Evolutionary conservation across 2,888 invertebrate genomes (phyloP).

Genomic region (Ochlodes sylvanus): DNA sequence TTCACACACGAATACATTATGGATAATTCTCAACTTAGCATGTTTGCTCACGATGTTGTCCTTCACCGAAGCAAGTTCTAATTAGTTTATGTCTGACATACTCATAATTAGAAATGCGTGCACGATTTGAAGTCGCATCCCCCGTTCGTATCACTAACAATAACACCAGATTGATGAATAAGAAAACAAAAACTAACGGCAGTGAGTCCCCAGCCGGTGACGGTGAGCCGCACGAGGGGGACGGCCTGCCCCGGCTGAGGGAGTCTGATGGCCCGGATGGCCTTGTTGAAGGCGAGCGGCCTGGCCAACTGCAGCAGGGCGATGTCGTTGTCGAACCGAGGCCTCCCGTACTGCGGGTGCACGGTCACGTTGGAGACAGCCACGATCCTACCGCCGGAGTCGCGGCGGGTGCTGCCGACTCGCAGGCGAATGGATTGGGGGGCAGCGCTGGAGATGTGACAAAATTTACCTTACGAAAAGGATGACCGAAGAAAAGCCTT

Average conservation of each 20-base stretch:
- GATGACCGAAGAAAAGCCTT: too few relatives aligned
- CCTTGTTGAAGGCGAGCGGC: constrained; percentile 62
- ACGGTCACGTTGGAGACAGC: constrained; percentile 67
- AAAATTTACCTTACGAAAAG: too few relatives aligned
- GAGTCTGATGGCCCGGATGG: constrained; percentile 65
- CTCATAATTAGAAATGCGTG: too few relatives aligned
- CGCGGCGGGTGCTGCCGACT: constrained; percentile 76
- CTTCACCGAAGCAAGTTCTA: too few relatives aligned
- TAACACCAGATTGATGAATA: not conserved
- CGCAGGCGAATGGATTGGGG: constrained; percentile 66
- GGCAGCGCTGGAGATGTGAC: constrained; percentile 51
- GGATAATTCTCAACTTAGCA: too few relatives aligned
- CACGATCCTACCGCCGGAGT: constrained; percentile 75
- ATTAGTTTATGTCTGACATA: too few relatives aligned
- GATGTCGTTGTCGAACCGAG: constrained; percentile 77
- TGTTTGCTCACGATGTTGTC: too few relatives aligned
- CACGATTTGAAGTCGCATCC: too few relatives aligned
- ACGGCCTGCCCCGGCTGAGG: constrained; percentile 65
- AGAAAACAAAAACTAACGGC: constrained; percentile 60
- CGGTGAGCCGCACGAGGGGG: constrained; percentile 72
- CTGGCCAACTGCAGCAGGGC: constrained; percentile 67
- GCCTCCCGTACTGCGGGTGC: constrained; percentile 71
- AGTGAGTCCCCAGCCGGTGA: constrained; percentile 80
- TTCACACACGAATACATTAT: too few relatives aligned
- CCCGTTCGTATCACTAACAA: too few relatives aligned